Evolutionary conservation across 2,113 vertebrate species (phyloP), one percentile per base, ranked within the genome.

Genomic region (Alligator sinensis): DNA sequence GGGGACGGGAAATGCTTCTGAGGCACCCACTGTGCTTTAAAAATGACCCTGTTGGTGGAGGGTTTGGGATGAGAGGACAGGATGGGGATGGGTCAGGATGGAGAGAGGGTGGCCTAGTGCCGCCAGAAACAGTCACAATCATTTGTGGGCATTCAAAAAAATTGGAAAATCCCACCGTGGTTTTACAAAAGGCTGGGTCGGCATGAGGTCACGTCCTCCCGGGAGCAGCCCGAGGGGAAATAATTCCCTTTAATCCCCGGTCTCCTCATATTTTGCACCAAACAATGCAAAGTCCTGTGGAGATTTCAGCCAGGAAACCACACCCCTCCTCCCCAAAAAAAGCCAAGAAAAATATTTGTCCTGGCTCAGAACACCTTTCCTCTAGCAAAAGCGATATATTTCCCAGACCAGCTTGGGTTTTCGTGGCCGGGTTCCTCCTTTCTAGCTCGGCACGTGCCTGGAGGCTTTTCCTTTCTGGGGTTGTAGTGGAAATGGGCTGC

Each of bases 1-100:
- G 94, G 80, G 89, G 55, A 82, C 22, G 81, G 15, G 62, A 94
- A 90, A 94, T 92, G 57, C 34, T 83, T 91, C 88, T 82, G 77
- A 81, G 86, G 82, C 80, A 92, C 72, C 84, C 87, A 27, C 25
- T 79, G 77, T 90, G 88, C 94, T 96, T 95, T 94, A 82, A 88
- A 59, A 89, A 95, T 64, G 94, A 85, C 19, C 78, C 47, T 80
- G n/a, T 80, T 93, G 89, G 27, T 84, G 95, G 55, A 47, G 86
- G 62, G 62, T 90, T 66, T 1, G 18, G 70, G 85, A 89, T 47
- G 77, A 81, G 5, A 81, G 77, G 77, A 94, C 90, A 78, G 87
- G 87, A 90, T 80, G 84, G 75, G 85, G 84, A 59, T 57, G 87
- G 94, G 92, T 94, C 80, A 89, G 27, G 70, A 83, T 64, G 66